Evolutionary conservation across 2,888 invertebrate genomes (phyloP).

Genomic region (Drosophila infuscata): DNA sequence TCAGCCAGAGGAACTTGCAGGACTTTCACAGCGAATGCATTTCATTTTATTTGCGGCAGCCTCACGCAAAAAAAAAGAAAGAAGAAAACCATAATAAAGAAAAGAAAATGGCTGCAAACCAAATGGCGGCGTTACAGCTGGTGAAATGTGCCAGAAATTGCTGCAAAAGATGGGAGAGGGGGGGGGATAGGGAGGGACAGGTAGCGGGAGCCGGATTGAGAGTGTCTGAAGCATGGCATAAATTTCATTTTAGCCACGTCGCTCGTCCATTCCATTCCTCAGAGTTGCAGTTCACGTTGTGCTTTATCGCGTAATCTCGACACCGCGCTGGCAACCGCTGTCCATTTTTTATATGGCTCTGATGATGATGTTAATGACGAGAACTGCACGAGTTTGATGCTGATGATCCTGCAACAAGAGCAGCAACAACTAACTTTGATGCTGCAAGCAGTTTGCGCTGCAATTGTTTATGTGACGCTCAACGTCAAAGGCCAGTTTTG

Average conservation of each 20-base stretch:
- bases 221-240: slow-evolving; percentile 44
- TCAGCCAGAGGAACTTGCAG: slow-evolving; percentile 13
- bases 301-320: slow-evolving; percentile 74
- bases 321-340: slow-evolving; percentile 57
- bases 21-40: slow-evolving; percentile 56
- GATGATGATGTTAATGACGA: slow-evolving; percentile 72
- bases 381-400: slow-evolving; percentile 2
- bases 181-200: slow-evolving; percentile 2
- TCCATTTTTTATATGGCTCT: slow-evolving; percentile 40
- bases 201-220: slow-evolving; percentile 11
- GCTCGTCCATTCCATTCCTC: slow-evolving; percentile 64
- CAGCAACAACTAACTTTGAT: slow-evolving; percentile 30
- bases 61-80: slow-evolving; percentile 9
- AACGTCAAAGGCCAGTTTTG: slow-evolving; percentile 49
- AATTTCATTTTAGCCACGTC: slow-evolving; percentile 65
- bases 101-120: slow-evolving; percentile 50
- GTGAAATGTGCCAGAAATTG: slow-evolving; percentile 56
- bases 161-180: slow-evolving; percentile 7
- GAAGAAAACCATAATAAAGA: neutral
- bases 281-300: slow-evolving; percentile 57
- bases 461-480: slow-evolving; percentile 56
- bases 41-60: slow-evolving; percentile 61
- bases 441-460: slow-evolving; percentile 45
- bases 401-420: slow-evolving; percentile 45
- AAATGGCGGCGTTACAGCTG: slow-evolving; percentile 65